A percentile compares a stretch with the other conserved stretches of the same genome.
Evolutionary conservation across 2,797 vertebrate genomes (phyloP).

Genomic region (Pyrocephalus nanus): DNA sequence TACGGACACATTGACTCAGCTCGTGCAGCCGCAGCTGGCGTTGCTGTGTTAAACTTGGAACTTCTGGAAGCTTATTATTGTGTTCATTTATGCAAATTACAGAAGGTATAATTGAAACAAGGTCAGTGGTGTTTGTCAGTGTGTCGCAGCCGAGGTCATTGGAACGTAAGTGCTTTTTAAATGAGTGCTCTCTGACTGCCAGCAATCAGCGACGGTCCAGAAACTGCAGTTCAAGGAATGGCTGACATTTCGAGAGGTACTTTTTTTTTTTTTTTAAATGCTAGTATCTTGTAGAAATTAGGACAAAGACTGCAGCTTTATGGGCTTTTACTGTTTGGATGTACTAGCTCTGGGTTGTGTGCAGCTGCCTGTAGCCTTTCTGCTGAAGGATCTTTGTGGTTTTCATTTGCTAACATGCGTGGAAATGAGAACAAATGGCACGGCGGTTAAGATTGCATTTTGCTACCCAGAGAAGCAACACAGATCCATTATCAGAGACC

Average conservation of each 20-base stretch:
- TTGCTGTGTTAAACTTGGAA: conserved; percentile 72
- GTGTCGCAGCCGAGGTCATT: conserved; percentile 69
- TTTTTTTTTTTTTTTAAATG: conserved; percentile 66
- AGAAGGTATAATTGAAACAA: conserved; percentile 77
- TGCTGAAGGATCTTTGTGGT: conserved; percentile 74
- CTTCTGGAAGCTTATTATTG: conserved; percentile 73
- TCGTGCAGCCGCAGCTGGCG: conserved; percentile 74
- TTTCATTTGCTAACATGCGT: conserved; percentile 78
- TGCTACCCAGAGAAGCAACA: conserved; percentile 90
- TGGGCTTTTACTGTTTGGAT: conserved; percentile 65
- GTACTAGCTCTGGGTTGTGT: conserved; percentile 68
- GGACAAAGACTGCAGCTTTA: conserved; percentile 75
- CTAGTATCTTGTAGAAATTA: conserved; percentile 70
- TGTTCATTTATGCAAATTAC: conserved; percentile 75
- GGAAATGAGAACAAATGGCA: conserved; percentile 91
- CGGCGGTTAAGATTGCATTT: conserved; percentile 91
- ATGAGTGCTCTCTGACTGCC: conserved; percentile 71
- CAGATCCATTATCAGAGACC: conserved; percentile 87
- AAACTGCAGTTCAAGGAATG: conserved; percentile 76
- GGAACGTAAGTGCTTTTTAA: conserved; percentile 74
- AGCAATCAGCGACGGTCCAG: conserved; percentile 74
- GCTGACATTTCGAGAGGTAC: conserved; percentile 74
- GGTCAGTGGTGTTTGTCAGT: conserved; percentile 74
- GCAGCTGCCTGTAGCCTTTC: conserved; percentile 80
- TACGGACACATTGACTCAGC: conserved; percentile 80